Percentiles rank a stretch among this genome's conserved stretches.
These are phyloP conservation scores for Rosalia funebris DNA, from an alignment of 2,888 invertebrate genomes.

Conservation along the genomic window DNA sequence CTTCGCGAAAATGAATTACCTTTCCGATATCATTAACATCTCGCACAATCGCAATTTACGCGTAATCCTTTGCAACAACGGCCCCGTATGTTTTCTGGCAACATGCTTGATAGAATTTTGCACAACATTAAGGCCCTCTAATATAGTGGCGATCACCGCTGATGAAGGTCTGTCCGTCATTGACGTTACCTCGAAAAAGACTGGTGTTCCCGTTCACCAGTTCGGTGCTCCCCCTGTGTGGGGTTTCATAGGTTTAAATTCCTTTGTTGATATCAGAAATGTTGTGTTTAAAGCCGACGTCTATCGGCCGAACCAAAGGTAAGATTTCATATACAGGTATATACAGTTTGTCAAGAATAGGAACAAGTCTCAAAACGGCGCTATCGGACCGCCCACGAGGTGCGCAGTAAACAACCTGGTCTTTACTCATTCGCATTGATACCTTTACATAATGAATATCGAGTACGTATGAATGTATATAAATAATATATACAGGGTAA, in stretches of 20 bases:
- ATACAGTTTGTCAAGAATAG: too few relatives aligned
- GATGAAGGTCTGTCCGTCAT: conserved; percentile 66
- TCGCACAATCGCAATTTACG: conserved; percentile 64
- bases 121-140: conserved; percentile 62
- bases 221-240: conserved; percentile 73
- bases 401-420: too few relatives aligned
- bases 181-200: conserved; percentile 62
- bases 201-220: conserved; percentile 64
- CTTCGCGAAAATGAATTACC: conserved; percentile 57
- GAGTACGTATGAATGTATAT: too few relatives aligned
- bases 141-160: conserved; percentile 70
- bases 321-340: too few relatives aligned
- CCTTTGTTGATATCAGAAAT: conserved; percentile 67
- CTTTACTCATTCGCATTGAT: too few relatives aligned
- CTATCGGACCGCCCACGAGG: too few relatives aligned
- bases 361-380: too few relatives aligned
- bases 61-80: conserved; percentile 68
- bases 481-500: too few relatives aligned
- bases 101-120: conserved; percentile 63
- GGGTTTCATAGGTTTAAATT: conserved; percentile 71
- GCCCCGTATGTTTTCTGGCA: conserved; percentile 70
- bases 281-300: conserved; percentile 67
- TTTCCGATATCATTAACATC: conserved; percentile 67
- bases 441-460: too few relatives aligned
- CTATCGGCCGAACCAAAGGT: conserved; percentile 65